phyloP scores from a whole-genome alignment of 2,888 invertebrate genomes.

The Cryptocephalus moraei region DNA sequence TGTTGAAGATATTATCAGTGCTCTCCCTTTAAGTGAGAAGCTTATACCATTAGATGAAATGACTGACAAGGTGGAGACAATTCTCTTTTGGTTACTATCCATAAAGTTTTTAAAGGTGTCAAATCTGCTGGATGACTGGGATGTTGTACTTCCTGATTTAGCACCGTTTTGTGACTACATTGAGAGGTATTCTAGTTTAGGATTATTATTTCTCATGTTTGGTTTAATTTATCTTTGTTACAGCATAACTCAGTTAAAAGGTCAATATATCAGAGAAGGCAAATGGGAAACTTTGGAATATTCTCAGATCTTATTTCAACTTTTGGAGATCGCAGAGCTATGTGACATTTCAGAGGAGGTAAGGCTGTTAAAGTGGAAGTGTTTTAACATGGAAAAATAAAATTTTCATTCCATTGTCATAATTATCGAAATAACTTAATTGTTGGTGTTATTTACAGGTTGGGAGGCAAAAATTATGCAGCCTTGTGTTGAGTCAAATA shows the following conservation, averaged over 20 bases:
- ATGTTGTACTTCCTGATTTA: constrained; percentile 44
- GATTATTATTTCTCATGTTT: too few species aligned
- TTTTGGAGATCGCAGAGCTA: constrained; percentile 42
- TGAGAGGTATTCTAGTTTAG: constrained; percentile 32
- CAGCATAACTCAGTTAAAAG: too few species aligned
- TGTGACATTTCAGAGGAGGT: constrained; percentile 50
- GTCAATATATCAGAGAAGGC: too few species aligned
- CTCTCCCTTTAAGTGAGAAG: constrained; percentile 33
- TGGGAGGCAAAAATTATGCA: too few species aligned
- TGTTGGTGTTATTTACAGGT: too few species aligned
- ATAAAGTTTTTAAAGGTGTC: constrained; percentile 37
- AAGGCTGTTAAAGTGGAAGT: constrained; percentile 26
- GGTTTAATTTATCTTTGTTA: too few species aligned
- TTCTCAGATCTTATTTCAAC: constrained; percentile 44
- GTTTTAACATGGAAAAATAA: too few species aligned
- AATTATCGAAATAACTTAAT: too few species aligned
- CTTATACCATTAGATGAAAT: constrained; percentile 37
- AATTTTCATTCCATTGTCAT: too few species aligned
- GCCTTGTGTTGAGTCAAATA: too few species aligned
- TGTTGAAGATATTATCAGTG: constrained; percentile 31
- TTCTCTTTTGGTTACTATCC: constrained; percentile 46
- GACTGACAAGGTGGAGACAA: constrained; percentile 34
- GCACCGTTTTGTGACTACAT: constrained; percentile 45
- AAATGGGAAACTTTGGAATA: constrained; percentile 28
- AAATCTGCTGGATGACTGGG: constrained; percentile 37